These are phyloP conservation scores for Alethe castanea DNA, from an alignment of 2,113 vertebrate genomes.

Conservation along the genomic window DNA sequence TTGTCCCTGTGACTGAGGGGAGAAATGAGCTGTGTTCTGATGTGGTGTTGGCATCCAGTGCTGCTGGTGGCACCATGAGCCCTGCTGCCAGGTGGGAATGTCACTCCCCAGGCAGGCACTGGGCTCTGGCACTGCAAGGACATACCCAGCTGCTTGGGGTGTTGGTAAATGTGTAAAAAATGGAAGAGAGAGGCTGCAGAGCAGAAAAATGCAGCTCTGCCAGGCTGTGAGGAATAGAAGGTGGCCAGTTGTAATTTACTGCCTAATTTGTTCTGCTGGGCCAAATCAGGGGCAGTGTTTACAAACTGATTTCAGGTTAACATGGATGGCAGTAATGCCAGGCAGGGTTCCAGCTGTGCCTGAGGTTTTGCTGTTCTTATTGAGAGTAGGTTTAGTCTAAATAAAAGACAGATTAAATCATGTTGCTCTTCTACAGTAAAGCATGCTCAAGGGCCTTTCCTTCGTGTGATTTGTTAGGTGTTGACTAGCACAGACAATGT, in stretches of 20 bases:
- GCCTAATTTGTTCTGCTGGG: constrained; percentile 23
- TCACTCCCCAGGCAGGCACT: rapidly evolving
- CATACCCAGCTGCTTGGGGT: not conserved
- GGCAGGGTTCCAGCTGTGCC: constrained; percentile 14
- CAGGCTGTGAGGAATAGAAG: not conserved
- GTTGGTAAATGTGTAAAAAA: not conserved
- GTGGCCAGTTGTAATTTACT: not conserved
- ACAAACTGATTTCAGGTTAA: constrained; percentile 27
- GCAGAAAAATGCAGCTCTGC: not conserved
- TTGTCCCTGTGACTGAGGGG: not conserved
- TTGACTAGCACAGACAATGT: constrained; percentile 1
- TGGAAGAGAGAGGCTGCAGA: not conserved
- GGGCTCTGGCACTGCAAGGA: not conserved
- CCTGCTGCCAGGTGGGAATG: not conserved
- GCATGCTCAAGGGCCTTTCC: not conserved
- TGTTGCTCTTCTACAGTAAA: constrained; percentile 3
- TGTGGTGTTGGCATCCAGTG: not conserved
- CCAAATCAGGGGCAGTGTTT: not conserved
- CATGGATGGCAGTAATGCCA: not conserved
- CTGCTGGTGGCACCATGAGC: not conserved
- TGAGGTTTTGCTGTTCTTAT: not conserved
- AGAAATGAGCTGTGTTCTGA: not conserved
- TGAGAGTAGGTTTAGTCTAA: constrained; percentile 9
- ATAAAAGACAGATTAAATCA: constrained; percentile 38
- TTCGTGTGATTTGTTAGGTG: constrained; percentile 27